Evolutionary conservation across 2,888 invertebrate genomes (phyloP).

Genomic region (Trichacis sp.): DNA sequence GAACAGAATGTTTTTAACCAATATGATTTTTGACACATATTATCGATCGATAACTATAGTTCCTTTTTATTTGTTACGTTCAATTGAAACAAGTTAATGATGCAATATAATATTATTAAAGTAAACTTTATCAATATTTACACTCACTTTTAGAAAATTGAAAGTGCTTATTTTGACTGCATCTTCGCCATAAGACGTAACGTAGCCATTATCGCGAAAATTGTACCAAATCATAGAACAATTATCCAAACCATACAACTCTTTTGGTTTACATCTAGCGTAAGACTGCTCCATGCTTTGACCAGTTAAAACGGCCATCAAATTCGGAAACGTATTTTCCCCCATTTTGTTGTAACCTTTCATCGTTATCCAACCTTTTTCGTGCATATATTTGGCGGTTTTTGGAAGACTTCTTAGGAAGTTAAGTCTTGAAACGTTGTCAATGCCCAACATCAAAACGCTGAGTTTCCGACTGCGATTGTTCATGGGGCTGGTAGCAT

Average conservation of each 20-base stretch:
- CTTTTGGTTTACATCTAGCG: constrained; percentile 70
- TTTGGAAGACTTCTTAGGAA: constrained; percentile 81
- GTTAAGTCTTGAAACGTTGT: constrained; percentile 86
- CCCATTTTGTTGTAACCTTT: constrained; percentile 84
- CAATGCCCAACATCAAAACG: constrained; percentile 85
- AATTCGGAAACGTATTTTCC: constrained; percentile 92
- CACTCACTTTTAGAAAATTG: constrained; percentile 78
- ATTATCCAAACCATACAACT: constrained; percentile 73
- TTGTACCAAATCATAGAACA: constrained; percentile 84
- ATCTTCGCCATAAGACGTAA: constrained; percentile 86
- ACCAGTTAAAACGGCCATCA: constrained; percentile 86
- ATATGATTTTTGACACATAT: too few relatives aligned
- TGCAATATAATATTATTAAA: too few relatives aligned
- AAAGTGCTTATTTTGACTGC: constrained; percentile 80
- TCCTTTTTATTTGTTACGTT: too few relatives aligned
- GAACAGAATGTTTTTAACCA: too few relatives aligned
- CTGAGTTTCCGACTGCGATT: constrained; percentile 69
- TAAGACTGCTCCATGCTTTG: constrained; percentile 70
- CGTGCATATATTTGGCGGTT: constrained; percentile 77
- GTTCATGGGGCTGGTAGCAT: constrained; percentile 13
- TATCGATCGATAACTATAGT: too few relatives aligned
- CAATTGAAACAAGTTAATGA: too few relatives aligned
- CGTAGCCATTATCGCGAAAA: constrained; percentile 79
- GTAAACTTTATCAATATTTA: too few relatives aligned
- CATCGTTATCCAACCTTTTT: constrained; percentile 79